Conservation (phyloP, 2,113 vertebrate species). For the Podilymbus podiceps region DNA sequence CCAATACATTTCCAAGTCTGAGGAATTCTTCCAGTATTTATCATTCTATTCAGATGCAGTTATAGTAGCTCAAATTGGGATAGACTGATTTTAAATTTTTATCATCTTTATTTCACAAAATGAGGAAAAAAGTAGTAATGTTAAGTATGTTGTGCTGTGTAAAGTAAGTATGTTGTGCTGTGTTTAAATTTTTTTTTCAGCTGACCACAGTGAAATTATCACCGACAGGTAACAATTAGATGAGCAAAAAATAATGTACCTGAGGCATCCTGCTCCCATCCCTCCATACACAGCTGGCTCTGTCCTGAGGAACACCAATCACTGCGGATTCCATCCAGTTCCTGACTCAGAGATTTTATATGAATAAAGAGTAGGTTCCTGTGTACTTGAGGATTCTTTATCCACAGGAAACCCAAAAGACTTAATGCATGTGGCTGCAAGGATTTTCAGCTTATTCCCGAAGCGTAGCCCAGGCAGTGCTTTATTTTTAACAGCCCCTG, state of each 20-base stretch:
- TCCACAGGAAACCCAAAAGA: not conserved
- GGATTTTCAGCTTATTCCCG: not conserved
- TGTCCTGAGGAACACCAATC: not conserved
- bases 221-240: not conserved
- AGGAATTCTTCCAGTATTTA: not conserved
- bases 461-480: not conserved
- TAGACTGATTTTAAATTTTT: not conserved
- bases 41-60: not conserved
- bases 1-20: not conserved
- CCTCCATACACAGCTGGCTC: not conserved
- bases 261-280: not conserved
- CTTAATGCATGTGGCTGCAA: not conserved
- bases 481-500: not conserved
- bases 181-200: not conserved
- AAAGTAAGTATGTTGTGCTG: too few species aligned
- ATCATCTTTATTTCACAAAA: not conserved
- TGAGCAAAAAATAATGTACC: not conserved
- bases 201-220: not conserved
- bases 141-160: not conserved
- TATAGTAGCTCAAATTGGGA: not conserved
- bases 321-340: not conserved
- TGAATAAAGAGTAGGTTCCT: not conserved
- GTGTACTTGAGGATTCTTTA: not conserved
- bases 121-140: not conserved
- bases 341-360: not conserved